Percentiles rank a stretch among this genome's conserved stretches.
Evolutionary conservation across 2,113 vertebrate species (phyloP).

Genomic region (Probosciger aterrimus): DNA sequence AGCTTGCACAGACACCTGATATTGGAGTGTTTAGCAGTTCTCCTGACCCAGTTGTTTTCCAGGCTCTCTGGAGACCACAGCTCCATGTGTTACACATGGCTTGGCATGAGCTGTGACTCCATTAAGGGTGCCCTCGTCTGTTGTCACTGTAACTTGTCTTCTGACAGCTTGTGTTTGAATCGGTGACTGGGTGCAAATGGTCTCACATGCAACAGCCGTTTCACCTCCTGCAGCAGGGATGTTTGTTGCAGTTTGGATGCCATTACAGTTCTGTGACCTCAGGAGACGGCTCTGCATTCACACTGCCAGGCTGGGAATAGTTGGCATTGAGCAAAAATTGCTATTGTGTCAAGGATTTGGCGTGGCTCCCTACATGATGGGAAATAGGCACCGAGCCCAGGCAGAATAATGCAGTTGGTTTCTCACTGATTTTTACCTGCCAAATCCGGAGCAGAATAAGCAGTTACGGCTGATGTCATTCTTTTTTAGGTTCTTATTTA

Average conservation of each 20-base stretch:
- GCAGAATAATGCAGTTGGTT: constrained; percentile 42
- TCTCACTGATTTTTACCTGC: constrained; percentile 61
- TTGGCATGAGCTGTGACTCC: not conserved
- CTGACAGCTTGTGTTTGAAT: not conserved
- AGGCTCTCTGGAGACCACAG: not conserved
- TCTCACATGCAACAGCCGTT: not conserved
- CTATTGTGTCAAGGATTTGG: constrained; percentile 65
- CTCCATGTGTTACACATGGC: not conserved
- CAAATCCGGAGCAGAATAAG: constrained; percentile 46
- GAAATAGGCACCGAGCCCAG: constrained; percentile 53
- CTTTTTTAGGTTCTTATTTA: constrained; percentile 31
- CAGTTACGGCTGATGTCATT: constrained; percentile 45
- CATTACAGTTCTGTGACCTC: constrained; percentile 51
- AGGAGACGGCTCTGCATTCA: not conserved
- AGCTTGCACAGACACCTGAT: not conserved
- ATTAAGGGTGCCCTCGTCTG: accelerated
- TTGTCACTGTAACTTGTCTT: not conserved
- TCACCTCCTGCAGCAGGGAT: not conserved
- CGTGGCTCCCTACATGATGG: constrained; percentile 45
- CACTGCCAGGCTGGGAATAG: constrained; percentile 46
- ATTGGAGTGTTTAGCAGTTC: not conserved
- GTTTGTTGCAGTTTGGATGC: not conserved
- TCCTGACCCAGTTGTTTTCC: not conserved
- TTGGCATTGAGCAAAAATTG: constrained; percentile 59
- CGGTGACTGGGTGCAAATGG: not conserved